Base-by-base conservation (phyloP, 2,113 vertebrate species). In the Prietella phreatophila region DNA sequence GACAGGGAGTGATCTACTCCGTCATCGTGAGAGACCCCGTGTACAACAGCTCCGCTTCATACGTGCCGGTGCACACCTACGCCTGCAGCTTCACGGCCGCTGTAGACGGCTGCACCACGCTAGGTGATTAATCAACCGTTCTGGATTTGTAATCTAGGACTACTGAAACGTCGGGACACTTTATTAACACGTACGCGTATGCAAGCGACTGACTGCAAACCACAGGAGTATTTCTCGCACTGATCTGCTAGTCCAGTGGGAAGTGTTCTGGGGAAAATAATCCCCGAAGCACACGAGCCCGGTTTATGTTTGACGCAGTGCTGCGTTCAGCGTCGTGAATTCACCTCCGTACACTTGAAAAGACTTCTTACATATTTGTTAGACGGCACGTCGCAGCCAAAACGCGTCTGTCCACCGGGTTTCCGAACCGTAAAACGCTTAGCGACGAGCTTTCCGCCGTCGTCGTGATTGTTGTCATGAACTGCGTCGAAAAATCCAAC, bases 1-100 rank as follows among this genome's bases (percentile, higher is more conserved):
- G 97, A 0, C 98, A 98, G 94, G 98, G 98, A 2, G 96, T 98
- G 22, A 95, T 99, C 91, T 99, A 97, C 92, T 97, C 96, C 0
- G 94, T 99, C n/a, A 90, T 99, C 0, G 98, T 99, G 75, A 92
- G 96, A 92, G 98, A 99, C 91, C 97, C 97, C 0, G 5, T 94
- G 55, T 90, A 95, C 67, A 99, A 99, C 90, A 97, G 94, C 0
- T 97, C 97, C 0, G 95, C 98, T 61, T 96, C 97, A 0, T 99
- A 99, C 15, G 61, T 98, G 13, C 97, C 98, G 0, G 96, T 91
- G 63, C 98, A 99, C 90, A 98, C 97, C 0, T 99, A 99, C 0
- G 96, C 96, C 91, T 99, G 98, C 93, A 97, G 94, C 93, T 97
- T 99, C 83, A 76, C 91, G 8, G 94, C 95, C 36, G 67, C 84